A percentile compares a stretch with the other conserved stretches of the same genome.
Conservation (phyloP, 37 sponge, comb jelly and placozoan genomes). For the Beroe ovata region DNA sequence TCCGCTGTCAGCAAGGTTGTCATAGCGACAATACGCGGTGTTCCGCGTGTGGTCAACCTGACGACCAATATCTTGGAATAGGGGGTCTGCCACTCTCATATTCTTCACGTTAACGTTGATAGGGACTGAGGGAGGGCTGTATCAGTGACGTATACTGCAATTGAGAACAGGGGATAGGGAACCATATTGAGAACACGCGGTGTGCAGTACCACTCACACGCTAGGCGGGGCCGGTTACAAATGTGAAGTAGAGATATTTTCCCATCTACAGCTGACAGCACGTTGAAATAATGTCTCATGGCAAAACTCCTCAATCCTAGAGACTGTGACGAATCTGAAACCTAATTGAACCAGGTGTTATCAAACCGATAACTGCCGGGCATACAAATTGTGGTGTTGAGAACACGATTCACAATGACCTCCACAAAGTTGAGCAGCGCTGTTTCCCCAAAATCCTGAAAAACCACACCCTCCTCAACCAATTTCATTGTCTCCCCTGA, state of each 20-base stretch:
- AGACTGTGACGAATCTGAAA: constrained; percentile 28
- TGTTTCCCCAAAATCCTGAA: constrained; percentile 7
- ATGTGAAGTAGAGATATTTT: constrained; percentile 44
- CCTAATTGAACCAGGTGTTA: not conserved
- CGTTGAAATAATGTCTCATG: constrained; percentile 13
- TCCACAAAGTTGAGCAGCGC: not conserved
- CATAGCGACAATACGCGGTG: constrained; percentile 23
- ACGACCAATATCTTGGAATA: not conserved
- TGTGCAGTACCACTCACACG: constrained; percentile 15
- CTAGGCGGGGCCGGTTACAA: not conserved
- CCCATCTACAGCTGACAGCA: not conserved
- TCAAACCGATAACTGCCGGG: no score
- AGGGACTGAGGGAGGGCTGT: not conserved
- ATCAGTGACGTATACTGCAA: no score
- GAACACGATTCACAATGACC: not conserved
- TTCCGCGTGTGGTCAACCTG: not conserved
- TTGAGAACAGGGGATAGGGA: no score
- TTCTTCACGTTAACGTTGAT: not conserved
- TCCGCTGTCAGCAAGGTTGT: not conserved
- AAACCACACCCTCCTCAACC: constrained; percentile 42
- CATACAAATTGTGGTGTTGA: no score
- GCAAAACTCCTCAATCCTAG: not conserved
- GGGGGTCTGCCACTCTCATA: constrained; percentile 1
- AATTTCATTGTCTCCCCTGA: constrained; percentile 8
- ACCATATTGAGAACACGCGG: no score